These are phyloP conservation scores for Riptortus pedestris DNA, from an alignment of 1,140 invertebrate genomes.

Conservation along the genomic window DNA sequence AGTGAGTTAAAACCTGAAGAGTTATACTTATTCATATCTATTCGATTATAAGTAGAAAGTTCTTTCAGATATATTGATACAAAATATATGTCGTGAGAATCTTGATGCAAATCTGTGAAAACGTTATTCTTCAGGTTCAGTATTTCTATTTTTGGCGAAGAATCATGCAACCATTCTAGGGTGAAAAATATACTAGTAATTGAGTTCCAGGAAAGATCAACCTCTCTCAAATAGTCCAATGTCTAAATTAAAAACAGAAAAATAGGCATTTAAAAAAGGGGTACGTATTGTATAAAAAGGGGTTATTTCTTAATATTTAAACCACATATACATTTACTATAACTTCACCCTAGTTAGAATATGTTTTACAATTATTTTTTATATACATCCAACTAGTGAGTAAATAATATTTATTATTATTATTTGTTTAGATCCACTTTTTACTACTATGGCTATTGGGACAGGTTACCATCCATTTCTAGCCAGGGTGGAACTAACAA, in stretches of 20 bases:
- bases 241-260: neutral
- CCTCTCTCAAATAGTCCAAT: neutral
- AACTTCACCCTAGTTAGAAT: neutral
- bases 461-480: no score
- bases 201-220: neutral
- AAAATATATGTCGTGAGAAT: neutral
- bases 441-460: no score
- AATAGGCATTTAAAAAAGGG: neutral
- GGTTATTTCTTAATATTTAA: neutral
- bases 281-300: neutral
- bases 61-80: neutral
- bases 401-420: neutral
- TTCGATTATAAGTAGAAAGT: neutral
- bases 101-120: neutral
- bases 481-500: no score
- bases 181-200: neutral
- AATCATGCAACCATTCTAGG: neutral
- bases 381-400: neutral
- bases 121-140: neutral
- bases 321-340: neutral
- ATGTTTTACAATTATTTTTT: neutral
- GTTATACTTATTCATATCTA: neutral
- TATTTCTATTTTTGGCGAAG: neutral
- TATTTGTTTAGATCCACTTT: no score
- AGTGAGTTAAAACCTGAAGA: neutral